phyloP scores from a whole-genome alignment of 2,888 invertebrate genomes.

The Lithophane semibrunnea region DNA sequence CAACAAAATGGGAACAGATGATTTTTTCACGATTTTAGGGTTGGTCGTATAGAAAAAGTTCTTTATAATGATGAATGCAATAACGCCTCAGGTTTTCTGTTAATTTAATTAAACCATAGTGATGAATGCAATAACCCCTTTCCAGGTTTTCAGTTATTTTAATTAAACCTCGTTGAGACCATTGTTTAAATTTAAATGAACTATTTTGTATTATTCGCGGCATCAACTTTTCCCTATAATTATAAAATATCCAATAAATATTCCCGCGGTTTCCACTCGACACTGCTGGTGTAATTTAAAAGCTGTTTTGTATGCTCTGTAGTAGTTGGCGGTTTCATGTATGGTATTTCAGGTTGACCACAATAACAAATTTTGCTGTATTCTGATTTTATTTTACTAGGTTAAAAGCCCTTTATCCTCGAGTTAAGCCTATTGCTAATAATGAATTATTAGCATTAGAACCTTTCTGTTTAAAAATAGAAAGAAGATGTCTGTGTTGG shows the following conservation, averaged over 20 bases:
- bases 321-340: slow-evolving; percentile 30
- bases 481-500: not conserved
- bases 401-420: not conserved
- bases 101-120: not conserved
- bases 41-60: not conserved
- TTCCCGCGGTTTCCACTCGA: slow-evolving; percentile 36
- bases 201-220: slow-evolving; percentile 12
- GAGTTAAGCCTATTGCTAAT: not conserved
- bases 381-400: slow-evolving; percentile 20
- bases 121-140: not conserved
- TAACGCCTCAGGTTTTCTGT: not conserved
- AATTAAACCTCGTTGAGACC: not conserved
- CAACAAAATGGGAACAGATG: not conserved
- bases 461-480: not conserved
- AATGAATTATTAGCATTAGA: not conserved
- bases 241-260: slow-evolving; percentile 44
- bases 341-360: slow-evolving; percentile 28
- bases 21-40: not conserved
- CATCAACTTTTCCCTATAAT: slow-evolving; percentile 19
- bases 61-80: not conserved
- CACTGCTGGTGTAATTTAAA: slow-evolving; percentile 46
- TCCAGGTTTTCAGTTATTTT: not conserved
- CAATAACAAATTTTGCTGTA: slow-evolving; percentile 34
- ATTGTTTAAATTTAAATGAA: slow-evolving; percentile 11
- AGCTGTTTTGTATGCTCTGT: slow-evolving; percentile 35